Base-by-base conservation (phyloP, 2,797 vertebrate genomes). In the Rhabdomys pumilio region DNA sequence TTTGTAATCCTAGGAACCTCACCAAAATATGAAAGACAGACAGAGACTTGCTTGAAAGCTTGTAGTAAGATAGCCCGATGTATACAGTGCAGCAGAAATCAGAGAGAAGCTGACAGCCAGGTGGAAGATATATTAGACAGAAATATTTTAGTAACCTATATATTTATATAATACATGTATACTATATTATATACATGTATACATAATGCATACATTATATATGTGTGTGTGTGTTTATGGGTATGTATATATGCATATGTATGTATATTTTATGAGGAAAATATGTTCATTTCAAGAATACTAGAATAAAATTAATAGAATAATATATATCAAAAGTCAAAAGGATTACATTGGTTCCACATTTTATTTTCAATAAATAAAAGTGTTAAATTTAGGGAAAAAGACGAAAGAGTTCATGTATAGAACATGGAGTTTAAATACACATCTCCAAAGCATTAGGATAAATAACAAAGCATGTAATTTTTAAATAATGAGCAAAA, bases 321-420 rank as follows among this genome's bases (percentile, higher is more conserved):
- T 84, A 79, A 79, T 80, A 63, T 38, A 24, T 19, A 69, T n/a
- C 11, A 80, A 12, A 61, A 31, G 9, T 10, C 20, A 31, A 73
- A 34, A 22, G 22, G 65, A 63, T 57, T 29, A 65, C 63, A n/a
- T 24, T 67, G 9, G 11, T 67, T 88, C 65, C 13, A 55, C n/a
- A 2, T 1, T 86, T 95, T 63, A 3, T 85, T 85, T 85, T 80
- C 63, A 93, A 59, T 34, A 65, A 69, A 81, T 50, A 57, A 90
- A 73, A 57, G 38, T 50, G 10, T 67, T 85, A 85, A 50, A 24
- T 34, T 19, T 67, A 50, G 29, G n/a, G 26, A n/a, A 67, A 47
- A 85, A 83, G 38, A 7, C 20, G 61, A 22, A 85, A 50, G 17
- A 85, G 5, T 22, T 41, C 17, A 50, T 47, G 26, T 67, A 80